Evolutionary conservation across 1,140 invertebrate genomes (phyloP), one percentile per base, ranked within the genome.

Genomic region (Diorhabda carinulata): DNA sequence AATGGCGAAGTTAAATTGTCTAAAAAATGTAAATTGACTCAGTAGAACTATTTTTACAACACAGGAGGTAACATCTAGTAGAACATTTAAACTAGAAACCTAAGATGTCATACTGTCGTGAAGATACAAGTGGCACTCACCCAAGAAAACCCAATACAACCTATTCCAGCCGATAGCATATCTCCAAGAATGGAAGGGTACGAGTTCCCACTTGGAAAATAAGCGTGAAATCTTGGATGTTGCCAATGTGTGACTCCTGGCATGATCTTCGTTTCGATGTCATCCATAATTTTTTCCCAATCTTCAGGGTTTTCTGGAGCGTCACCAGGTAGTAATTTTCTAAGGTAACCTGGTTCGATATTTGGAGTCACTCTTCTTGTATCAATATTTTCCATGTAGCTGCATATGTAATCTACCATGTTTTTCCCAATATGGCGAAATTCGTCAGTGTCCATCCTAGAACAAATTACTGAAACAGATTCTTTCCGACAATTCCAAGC

Each of bases 241-340:
- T 99, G 96, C 98, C 98, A 99, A 81, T 99, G 96, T 0, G 97
- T 99, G 67, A 97, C 93, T 52, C 98, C 98, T 1, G 96, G 96
- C 95, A 99, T 98, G 71, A 99, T 98, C 83, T 95, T 96, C 43
- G 87, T 86, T 81, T 99, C 96, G 3, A 99, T 91, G 80, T 99
- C 98, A 8, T 83, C 84, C 93, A 99, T 96, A 56, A 99, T 97
- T 6, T 89, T 84, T 10, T 97, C 92, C 91, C 95, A 99, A 43
- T 88, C 78, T 80, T 99, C 98, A 0, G 92, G 90, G 66, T 94
- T 84, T n/a, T 88, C 80, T 0, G 98, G 98, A 3, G 98, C 91
- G 73, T 92, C 88, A 9, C 86, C 75, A 1, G 98, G 97, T 67
- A 99, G 82, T 56, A 95, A 82, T 61, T 88, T 84, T 65, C 90